Evolutionary conservation across 1,140 invertebrate species (phyloP), one percentile per base, ranked within the genome.

Genomic region (Plectrocnemia conspersa): DNA sequence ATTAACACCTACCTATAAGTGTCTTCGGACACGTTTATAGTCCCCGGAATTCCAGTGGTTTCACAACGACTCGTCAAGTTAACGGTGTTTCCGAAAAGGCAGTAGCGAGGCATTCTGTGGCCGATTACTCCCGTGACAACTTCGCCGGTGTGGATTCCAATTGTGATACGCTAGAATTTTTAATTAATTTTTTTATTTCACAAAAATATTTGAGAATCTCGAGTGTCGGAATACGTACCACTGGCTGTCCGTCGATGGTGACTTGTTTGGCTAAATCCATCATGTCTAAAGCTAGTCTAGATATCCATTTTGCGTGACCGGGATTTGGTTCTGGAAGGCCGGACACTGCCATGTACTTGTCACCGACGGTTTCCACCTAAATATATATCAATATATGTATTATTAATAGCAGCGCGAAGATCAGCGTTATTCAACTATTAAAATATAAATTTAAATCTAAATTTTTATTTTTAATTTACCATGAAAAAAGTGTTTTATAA

Each of bases 331-430:
- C 94, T 1, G 96, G 96, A 40, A 98, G 76, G 15, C 96, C 96
- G 62, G 93, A 97, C 3, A 98, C 93, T 1, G 94, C 93, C 95
- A 99, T 98, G 71, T 98, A 99, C 70, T 97, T 98, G 74, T 98
- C 96, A 62, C 95, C 95, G 16, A 98, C 91, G n/a, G 96, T 99
- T 77, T 99, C 96, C 29, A 99, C 95, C 94, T 98, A 69, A 23
- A 42, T 18, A n/a, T n/a, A n/a, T n/a, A n/a, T n/a, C n/a, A n/a
- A n/a, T n/a, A n/a, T n/a, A n/a, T n/a, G n/a, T n/a, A n/a, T n/a
- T n/a, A n/a, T n/a, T n/a, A n/a, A n/a, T n/a, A n/a, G n/a, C n/a
- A n/a, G n/a, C n/a, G n/a, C n/a, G n/a, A n/a, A n/a, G n/a, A n/a
- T n/a, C n/a, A n/a, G n/a, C n/a, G n/a, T n/a, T n/a, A n/a, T n/a